Evolutionary conservation across 2,888 invertebrate genomes (phyloP), one percentile per base, ranked within the genome.

Genomic region (Odontothrips loti): DNA sequence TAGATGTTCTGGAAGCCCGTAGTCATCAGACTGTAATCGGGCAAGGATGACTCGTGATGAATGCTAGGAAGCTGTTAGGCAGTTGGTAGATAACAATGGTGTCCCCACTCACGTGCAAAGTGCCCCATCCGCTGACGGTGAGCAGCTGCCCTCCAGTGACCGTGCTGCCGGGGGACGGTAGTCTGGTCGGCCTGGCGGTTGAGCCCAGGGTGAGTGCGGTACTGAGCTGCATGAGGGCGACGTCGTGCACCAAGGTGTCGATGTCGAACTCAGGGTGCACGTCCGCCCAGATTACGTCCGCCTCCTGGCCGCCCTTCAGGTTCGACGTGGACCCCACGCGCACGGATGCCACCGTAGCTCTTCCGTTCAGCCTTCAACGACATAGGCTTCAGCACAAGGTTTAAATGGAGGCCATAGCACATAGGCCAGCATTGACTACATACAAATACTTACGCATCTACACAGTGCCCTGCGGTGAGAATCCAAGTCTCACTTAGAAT

Each of bases 51-150:
- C 34, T 43, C n/a, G n/a, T n/a, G n/a, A 6, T 43, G 34, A 43
- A 6, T 43, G 34, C n/a, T n/a, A n/a, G n/a, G n/a, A n/a, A n/a
- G n/a, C n/a, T n/a, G n/a, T n/a, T n/a, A n/a, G n/a, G n/a, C n/a
- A n/a, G n/a, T n/a, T n/a, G n/a, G n/a, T n/a, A n/a, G n/a, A n/a
- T n/a, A n/a, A n/a, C n/a, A n/a, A n/a, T n/a, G n/a, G 48, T 48
- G 48, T 48, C 17, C 23, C 51, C 51, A 17, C 68, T 68, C 23
- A 68, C 68, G 23, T n/a, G 23, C 23, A 68, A 23, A 11, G 23
- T 79, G 9, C 83, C 83, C 83, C 83, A 83, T 47, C 83, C 83
- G 27, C 80, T 81, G 17, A 81, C 78, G 3, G 79, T 80, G 17
- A 80, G 80, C 11, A 63, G 3, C 17, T 80, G 63, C n/a, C 80